Conservation (phyloP, 2,888 invertebrate genomes). For the Phymatocera aterrima region DNA sequence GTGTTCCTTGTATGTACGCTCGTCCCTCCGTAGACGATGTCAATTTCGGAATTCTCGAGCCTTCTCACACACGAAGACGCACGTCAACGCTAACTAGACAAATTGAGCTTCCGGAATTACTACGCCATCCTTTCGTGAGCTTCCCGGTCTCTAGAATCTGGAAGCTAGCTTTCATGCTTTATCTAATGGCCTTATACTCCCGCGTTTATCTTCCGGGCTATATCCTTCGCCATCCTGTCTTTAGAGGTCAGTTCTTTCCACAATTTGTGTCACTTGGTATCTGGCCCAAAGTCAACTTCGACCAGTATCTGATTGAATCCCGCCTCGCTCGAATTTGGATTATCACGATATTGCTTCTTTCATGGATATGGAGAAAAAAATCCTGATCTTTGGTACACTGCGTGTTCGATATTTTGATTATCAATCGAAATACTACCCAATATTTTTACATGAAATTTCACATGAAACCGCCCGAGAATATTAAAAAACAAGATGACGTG, state of each 20-base stretch:
- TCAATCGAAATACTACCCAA: too few species aligned
- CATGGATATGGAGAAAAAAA: too few species aligned
- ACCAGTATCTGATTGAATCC: neutral
- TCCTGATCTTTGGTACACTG: too few species aligned
- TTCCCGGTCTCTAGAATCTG: neutral
- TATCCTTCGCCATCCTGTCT: neutral
- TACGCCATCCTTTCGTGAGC: neutral
- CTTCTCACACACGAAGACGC: conserved; percentile 1
- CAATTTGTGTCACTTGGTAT: conserved; percentile 15
- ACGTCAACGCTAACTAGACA: conserved; percentile 27
- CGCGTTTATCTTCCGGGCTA: too few species aligned
- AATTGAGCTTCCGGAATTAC: conserved; percentile 14
- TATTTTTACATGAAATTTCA: too few species aligned
- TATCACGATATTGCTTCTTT: neutral
- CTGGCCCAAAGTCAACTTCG: conserved; percentile 6
- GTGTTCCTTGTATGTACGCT: neutral
- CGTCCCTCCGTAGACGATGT: neutral
- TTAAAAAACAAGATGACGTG: too few species aligned
- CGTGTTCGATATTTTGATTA: too few species aligned
- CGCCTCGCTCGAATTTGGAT: neutral
- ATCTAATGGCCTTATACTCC: neutral
- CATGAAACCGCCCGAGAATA: too few species aligned
- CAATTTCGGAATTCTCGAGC: conserved; percentile 18
- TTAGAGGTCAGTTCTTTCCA: neutral
- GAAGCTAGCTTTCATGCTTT: neutral